phyloP scores from a whole-genome alignment of 2,113 vertebrate species.

The Rhinogobius similis region DNA sequence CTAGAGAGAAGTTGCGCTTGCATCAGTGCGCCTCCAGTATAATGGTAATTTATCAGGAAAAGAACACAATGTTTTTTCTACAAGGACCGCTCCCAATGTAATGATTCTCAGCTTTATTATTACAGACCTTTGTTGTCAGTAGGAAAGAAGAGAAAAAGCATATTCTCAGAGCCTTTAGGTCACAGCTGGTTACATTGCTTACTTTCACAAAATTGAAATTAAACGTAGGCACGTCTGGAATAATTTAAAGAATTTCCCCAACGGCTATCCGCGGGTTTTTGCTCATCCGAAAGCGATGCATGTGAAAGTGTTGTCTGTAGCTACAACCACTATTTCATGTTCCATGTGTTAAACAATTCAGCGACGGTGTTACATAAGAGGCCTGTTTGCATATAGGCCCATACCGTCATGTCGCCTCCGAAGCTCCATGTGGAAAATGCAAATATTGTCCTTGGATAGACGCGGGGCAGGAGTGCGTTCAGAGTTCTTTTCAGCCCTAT shows the following conservation, averaged over 20 bases:
- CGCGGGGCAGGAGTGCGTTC: slow-evolving; percentile 48
- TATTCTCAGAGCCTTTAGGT: no score
- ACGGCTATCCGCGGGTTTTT: not conserved
- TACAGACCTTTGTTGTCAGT: not conserved
- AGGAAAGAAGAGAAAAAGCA: no score
- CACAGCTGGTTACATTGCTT: no score
- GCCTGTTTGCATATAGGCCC: slow-evolving; percentile 1
- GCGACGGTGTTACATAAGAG: not conserved
- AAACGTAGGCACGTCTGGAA: no score
- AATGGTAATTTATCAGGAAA: not conserved
- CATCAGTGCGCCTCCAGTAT: not conserved
- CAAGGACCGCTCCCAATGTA: not conserved
- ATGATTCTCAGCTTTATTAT: not conserved
- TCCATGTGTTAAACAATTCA: not conserved
- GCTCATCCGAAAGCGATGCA: no score
- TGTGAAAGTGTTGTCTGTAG: not conserved
- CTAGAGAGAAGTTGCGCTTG: not conserved
- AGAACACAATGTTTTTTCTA: not conserved
- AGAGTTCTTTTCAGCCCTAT: slow-evolving; percentile 18
- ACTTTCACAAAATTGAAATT: no score
- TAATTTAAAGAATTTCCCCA: no score
- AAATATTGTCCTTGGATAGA: slow-evolving; percentile 47
- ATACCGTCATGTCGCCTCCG: slow-evolving; percentile 4
- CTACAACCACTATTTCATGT: not conserved
- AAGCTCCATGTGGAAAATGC: slow-evolving; percentile 18